A percentile compares a stretch with the other conserved stretches of the same genome.
phyloP scores from a whole-genome alignment of 1,140 invertebrate genomes.

The Euwallacea fornicatus region DNA sequence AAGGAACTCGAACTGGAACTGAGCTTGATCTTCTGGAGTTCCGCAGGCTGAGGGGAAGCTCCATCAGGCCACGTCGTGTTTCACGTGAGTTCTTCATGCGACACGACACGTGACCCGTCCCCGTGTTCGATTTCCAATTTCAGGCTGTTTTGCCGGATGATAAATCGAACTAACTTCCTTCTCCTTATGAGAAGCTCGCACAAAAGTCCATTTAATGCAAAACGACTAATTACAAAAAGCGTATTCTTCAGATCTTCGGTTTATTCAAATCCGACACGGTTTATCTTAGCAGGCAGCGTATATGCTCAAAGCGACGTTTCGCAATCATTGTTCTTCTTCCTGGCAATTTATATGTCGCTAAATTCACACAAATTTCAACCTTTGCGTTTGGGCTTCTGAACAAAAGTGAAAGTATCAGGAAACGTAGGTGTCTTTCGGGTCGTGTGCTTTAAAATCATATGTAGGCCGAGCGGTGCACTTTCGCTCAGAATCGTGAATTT shows the following conservation, averaged over 20 bases:
- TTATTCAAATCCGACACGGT: too few species aligned
- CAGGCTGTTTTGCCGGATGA: not conserved
- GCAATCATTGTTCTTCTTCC: constrained; percentile 10
- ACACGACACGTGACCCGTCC: constrained; percentile 25
- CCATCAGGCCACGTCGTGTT: constrained; percentile 28
- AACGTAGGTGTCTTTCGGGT: constrained; percentile 27
- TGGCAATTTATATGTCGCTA: constrained; percentile 5
- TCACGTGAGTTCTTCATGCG: constrained; percentile 38
- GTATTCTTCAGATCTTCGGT: too few species aligned
- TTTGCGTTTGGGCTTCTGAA: constrained; percentile 8
- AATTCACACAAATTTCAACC: constrained; percentile 20
- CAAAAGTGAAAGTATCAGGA: constrained; percentile 36
- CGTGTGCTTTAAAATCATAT: constrained; percentile 8
- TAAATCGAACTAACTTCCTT: not conserved
- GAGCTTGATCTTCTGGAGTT: not conserved
- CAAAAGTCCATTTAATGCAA: not conserved
- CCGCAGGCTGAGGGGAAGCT: constrained; percentile 23
- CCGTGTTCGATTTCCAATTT: constrained; percentile 3
- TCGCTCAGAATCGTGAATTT: too few species aligned
- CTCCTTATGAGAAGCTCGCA: not conserved
- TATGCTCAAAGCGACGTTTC: not conserved
- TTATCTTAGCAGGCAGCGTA: too few species aligned
- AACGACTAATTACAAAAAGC: not conserved
- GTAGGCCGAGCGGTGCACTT: not conserved
- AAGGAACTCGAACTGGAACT: constrained; percentile 5